phyloP scores from a whole-genome alignment of 2,113 vertebrate species.

The Xyliphius kryptos region DNA sequence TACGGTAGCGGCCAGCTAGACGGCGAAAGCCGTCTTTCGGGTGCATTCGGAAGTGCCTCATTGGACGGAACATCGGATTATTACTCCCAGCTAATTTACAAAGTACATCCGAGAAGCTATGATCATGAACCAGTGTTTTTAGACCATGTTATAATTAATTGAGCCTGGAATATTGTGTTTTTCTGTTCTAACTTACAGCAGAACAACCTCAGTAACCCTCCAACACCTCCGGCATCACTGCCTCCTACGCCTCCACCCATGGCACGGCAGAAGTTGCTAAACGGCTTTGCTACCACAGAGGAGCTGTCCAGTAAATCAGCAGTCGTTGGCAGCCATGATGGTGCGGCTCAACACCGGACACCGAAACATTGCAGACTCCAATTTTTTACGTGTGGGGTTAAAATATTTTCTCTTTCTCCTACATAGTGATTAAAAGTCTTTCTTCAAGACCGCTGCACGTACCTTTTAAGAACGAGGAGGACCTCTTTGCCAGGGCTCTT shows the following conservation, averaged over 20 bases:
- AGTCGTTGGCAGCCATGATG: slow-evolving; percentile 70
- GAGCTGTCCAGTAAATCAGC: slow-evolving; percentile 82
- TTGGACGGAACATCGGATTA: slow-evolving; percentile 91
- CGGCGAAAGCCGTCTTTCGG: slow-evolving; percentile 78
- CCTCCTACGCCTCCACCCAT: slow-evolving; percentile 92
- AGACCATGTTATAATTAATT: too few species aligned
- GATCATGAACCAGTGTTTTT: background rate
- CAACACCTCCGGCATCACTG: slow-evolving; percentile 92
- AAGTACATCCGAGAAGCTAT: slow-evolving; percentile 49
- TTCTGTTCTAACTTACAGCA: slow-evolving; percentile 71
- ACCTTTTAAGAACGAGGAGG: slow-evolving; percentile 83
- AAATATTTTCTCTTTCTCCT: too few species aligned
- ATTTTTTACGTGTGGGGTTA: too few species aligned
- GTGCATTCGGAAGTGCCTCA: slow-evolving; percentile 85
- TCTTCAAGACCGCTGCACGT: slow-evolving; percentile 83
- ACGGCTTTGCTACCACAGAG: slow-evolving; percentile 88
- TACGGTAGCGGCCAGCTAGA: slow-evolving; percentile 83
- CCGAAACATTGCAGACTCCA: too few species aligned
- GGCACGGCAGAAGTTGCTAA: slow-evolving; percentile 85
- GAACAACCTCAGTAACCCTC: slow-evolving; percentile 96
- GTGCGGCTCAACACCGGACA: too few species aligned
- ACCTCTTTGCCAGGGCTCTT: slow-evolving; percentile 75
- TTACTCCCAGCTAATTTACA: slow-evolving; percentile 94
- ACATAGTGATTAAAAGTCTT: slow-evolving; percentile 83
- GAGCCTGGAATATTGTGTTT: too few species aligned